Evolutionary conservation across 2,888 invertebrate species (phyloP).

Genomic region (Mimumesa dahlbomi): DNA sequence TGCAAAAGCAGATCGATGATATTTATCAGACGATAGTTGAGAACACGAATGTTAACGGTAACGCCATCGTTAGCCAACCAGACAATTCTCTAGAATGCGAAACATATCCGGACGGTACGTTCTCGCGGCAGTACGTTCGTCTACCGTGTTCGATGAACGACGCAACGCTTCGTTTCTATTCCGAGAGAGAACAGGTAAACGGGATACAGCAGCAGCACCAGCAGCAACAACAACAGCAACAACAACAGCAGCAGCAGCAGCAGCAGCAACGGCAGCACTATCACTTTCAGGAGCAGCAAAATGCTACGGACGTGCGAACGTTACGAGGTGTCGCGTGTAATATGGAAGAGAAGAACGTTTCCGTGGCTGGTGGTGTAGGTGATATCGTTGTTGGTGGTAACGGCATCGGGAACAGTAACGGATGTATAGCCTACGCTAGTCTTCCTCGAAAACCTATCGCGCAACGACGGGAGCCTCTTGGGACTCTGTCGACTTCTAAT

Average conservation of each 20-base stretch:
- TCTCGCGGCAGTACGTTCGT: constrained; percentile 52
- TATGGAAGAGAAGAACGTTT: too few species aligned
- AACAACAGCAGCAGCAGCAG: constrained; percentile 66
- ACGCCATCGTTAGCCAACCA: constrained; percentile 40
- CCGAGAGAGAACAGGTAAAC: constrained; percentile 50
- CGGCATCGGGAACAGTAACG: constrained; percentile 11
- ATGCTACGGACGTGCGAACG: constrained; percentile 59
- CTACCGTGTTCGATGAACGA: constrained; percentile 33
- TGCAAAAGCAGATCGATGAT: constrained; percentile 76
- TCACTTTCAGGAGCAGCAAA: constrained; percentile 64
- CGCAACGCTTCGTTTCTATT: constrained; percentile 62
- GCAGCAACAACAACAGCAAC: too few species aligned
- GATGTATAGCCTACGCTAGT: constrained; percentile 42
- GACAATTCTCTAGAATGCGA: constrained; percentile 65
- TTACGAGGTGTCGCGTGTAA: constrained; percentile 69
- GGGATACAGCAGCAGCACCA: background rate
- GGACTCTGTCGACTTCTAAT: constrained; percentile 45
- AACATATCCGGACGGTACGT: constrained; percentile 70
- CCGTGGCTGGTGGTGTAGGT: constrained; percentile 68
- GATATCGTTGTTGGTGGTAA: constrained; percentile 38
- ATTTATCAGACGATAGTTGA: constrained; percentile 78
- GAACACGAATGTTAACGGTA: constrained; percentile 60
- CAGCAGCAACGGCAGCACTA: constrained; percentile 69
- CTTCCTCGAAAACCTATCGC: constrained; percentile 44
- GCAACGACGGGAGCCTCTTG: constrained; percentile 32